Conservation (phyloP, 2,888 invertebrate species). For the Diloba caeruleocephala region DNA sequence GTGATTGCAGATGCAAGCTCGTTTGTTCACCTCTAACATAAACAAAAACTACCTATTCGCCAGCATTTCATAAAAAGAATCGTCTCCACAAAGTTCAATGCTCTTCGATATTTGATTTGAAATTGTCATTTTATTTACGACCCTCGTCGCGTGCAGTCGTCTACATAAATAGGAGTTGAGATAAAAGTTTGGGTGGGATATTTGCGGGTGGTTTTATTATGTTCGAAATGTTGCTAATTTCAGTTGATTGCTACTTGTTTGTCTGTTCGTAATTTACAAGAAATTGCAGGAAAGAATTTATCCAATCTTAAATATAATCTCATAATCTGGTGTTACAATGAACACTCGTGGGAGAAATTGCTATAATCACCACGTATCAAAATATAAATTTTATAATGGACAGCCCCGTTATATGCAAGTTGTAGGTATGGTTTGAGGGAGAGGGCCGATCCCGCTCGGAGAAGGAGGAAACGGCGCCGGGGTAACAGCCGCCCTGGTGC, state of each 20-base stretch:
- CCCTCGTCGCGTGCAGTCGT: constrained; percentile 36
- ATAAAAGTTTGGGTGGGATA: constrained; percentile 21
- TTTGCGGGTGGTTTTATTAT: constrained; percentile 10
- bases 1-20: too few species aligned
- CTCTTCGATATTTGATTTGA: constrained; percentile 35
- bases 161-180: constrained; percentile 9
- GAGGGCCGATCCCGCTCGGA: too few species aligned
- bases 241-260: not conserved
- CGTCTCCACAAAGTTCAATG: constrained; percentile 31
- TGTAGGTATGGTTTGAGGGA: too few species aligned
- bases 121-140: constrained; percentile 29
- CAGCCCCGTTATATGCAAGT: too few species aligned
- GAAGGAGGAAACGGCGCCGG: too few species aligned
- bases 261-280: not conserved
- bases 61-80: not conserved
- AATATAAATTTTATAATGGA: too few species aligned
- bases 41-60: constrained; percentile 9
- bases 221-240: constrained; percentile 20
- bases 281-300: not conserved
- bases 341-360: too few species aligned
- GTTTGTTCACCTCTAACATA: not conserved
- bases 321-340: too few species aligned
- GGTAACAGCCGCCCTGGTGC: too few species aligned
- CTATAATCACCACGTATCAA: too few species aligned
- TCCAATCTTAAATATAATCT: too few species aligned